These are phyloP conservation scores for Acomys russatus DNA, from an alignment of 2,797 vertebrate species.

Conservation along the genomic window DNA sequence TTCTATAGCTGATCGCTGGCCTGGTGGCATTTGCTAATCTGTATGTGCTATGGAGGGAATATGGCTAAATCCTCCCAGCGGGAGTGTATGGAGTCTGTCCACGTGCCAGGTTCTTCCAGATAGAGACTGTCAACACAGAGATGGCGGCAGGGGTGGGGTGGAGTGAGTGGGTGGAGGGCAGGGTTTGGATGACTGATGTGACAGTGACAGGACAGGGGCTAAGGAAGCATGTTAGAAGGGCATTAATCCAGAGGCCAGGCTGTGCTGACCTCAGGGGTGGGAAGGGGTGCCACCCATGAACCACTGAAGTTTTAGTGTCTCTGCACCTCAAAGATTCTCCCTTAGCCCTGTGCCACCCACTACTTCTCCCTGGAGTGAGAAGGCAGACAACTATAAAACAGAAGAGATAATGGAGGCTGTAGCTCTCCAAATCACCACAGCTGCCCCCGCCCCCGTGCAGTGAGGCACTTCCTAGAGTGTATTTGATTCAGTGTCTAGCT, in stretches of 20 bases:
- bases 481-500: not conserved
- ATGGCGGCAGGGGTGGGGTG: too few relatives aligned
- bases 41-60: not conserved
- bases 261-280: not conserved
- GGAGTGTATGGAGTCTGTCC: not conserved
- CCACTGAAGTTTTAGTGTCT: not conserved
- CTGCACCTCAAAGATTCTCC: not conserved
- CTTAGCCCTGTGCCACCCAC: accelerated
- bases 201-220: too few relatives aligned
- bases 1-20: not conserved
- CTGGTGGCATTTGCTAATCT: not conserved
- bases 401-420: not conserved
- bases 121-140: not conserved
- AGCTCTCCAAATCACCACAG: not conserved
- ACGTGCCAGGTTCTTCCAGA: not conserved
- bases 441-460: not conserved
- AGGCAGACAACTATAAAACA: not conserved
- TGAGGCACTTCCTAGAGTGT: not conserved
- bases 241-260: not conserved
- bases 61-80: not conserved
- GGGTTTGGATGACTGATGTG: accelerated
- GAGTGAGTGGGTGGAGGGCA: not conserved
- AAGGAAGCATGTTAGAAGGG: too few relatives aligned
- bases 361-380: not conserved
- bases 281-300: not conserved